Base-by-base conservation (phyloP, 2,888 invertebrate species). In the Lepidochitona cinerea region DNA sequence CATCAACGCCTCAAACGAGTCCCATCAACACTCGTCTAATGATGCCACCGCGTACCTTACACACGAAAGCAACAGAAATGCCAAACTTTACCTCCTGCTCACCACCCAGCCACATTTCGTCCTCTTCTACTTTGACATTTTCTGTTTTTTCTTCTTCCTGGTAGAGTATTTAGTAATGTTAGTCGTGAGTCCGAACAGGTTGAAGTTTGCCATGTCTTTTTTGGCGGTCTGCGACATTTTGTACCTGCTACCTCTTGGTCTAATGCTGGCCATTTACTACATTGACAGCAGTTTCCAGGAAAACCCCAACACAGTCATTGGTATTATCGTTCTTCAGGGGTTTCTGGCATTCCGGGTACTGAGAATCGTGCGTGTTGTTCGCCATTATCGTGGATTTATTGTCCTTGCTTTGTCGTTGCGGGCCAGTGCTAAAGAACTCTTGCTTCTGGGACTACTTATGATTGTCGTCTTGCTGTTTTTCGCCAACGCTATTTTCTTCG, bases 41-140 rank as follows among this genome's bases (percentile, higher is more conserved):
- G 59, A 59, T 32, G 32, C 32, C 5, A 32, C 32, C 23, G 4
- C 18, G 12, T 59, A 59, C 59, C 23, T 59, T 1, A 23, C 59
- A 14, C 26, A 26, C 1, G 59, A 59, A 32, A 59, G 59, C 32
- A 1, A 59, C 14, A 18, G 59, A 2, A 59, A 59, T 32, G 59
- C 23, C 9, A 59, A 59, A 59, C 66, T 68, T 68, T 26, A 18
- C 54, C 64, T 53, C 52, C 35, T 49, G 69, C 37, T 59, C 59
- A 35, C 49, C 33, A n/a, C 49, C 65, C 52, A 37, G 35, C 64
- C 33, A 35, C 35, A 41, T 49, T 53, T 49, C 69, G 35, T 64
- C 70, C 37, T 69, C 65, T 70, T 66, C 67, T 37, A 52, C 70
- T 66, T 65, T 65, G 37, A 49, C 70, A 64, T 68, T 18, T 53